Evolutionary conservation across 2,797 vertebrate genomes (phyloP), one percentile per base, ranked within the genome.

Genomic region (Tangara arthus): DNA sequence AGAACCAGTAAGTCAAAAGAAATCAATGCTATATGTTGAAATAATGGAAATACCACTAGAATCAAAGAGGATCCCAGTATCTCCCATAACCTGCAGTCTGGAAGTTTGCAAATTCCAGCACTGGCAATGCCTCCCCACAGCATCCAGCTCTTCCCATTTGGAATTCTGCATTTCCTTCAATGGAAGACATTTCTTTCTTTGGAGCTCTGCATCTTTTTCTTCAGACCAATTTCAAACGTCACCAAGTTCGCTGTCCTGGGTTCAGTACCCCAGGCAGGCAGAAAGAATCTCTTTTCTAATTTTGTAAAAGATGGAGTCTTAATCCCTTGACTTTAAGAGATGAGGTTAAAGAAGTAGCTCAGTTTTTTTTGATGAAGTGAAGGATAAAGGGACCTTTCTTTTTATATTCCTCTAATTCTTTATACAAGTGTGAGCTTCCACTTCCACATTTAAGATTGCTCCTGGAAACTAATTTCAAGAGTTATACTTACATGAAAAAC

Each of bases 241-340:
- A 26, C 30, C 27, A 32, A 16, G 47, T 55, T 65, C 0, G 0
- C 44, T 66, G 52, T 23, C 7, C 0, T 15, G 17, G 15, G 28
- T 61, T 89, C 39, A n/a, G 21, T 30, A 28, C 32, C 56, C 55
- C 39, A 73, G 69, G 28, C 28, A 88, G 37, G 16, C 26, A 60
- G 50, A 57, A 63, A 17, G 6, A 89, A 52, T 39, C 9, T 76
- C 14, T 56, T 73, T 79, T 76, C 21, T 64, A 55, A 49, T 85
- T 73, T 85, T 81, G 13, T 56, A 39, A 49, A 82, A 63, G 37
- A 27, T 37, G 71, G 68, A 87, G 57, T 30, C 26, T 91, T 87
- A 73, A 82, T 87, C 20, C 49, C 17, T 65, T 75, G 75, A n/a
- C n/a, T 87, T 89, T 44, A 66, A 78, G 56, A 28, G 61, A 59